These are phyloP conservation scores for Monarcha castaneiventris DNA, from an alignment of 2,113 vertebrate genomes.

Conservation along the genomic window DNA sequence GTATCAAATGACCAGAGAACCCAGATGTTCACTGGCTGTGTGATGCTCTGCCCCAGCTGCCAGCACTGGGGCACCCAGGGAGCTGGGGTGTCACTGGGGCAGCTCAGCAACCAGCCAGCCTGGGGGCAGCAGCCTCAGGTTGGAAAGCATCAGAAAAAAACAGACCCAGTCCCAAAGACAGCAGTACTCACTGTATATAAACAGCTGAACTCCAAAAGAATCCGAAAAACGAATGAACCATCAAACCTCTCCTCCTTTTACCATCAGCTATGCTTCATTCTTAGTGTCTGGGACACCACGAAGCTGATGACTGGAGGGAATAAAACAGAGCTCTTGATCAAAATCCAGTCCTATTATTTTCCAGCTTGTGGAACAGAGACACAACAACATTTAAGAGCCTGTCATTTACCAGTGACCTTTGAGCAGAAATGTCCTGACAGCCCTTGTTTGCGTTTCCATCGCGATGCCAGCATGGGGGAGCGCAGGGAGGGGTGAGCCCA, in stretches of 20 bases:
- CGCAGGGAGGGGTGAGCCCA: background rate
- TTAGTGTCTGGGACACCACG: background rate
- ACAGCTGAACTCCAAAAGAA: background rate
- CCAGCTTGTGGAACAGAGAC: constrained; percentile 8
- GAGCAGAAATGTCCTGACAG: background rate
- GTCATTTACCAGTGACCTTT: constrained; percentile 33
- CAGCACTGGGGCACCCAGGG: background rate
- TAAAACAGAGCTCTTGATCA: background rate
- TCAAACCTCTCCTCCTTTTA: background rate
- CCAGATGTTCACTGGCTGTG: background rate
- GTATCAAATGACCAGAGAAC: background rate
- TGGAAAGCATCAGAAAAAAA: background rate
- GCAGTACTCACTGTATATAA: background rate
- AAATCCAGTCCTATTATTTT: constrained; percentile 9
- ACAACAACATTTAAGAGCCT: background rate
- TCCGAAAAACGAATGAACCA: background rate
- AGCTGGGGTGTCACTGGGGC: background rate
- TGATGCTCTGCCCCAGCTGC: background rate
- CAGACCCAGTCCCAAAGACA: background rate
- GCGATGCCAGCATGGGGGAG: background rate
- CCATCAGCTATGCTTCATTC: background rate
- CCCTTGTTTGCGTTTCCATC: background rate
- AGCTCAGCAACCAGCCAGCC: background rate
- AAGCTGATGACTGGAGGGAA: background rate
- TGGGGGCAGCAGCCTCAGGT: background rate